Conservation (phyloP, 2,888 invertebrate genomes). For the Flexamia atlantica region DNA sequence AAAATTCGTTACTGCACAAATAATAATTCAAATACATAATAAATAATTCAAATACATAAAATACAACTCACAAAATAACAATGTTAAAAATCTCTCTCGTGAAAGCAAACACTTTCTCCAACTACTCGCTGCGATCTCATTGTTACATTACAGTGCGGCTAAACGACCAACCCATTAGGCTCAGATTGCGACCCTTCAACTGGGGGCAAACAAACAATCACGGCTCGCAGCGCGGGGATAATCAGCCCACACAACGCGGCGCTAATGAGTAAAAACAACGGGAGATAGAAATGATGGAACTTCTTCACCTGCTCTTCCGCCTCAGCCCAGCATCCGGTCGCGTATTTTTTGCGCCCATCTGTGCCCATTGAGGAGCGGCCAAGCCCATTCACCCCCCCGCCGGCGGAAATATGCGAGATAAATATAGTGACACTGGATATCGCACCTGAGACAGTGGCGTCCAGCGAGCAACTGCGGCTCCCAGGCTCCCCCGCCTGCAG, state of each 20-base stretch:
- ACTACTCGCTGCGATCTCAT: no score
- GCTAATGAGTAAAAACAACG: conserved; percentile 40
- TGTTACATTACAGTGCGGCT: not conserved
- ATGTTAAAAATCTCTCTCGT: no score
- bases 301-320: conserved; percentile 60
- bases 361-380: conserved; percentile 47
- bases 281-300: conserved; percentile 27
- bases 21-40: no score
- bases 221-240: not conserved
- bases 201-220: conserved; percentile 27
- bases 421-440: conserved; percentile 54
- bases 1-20: no score
- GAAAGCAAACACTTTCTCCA: no score
- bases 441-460: not conserved
- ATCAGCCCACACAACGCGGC: conserved; percentile 16
- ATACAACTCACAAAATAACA: no score
- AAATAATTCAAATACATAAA: no score
- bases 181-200: not conserved
- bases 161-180: not conserved
- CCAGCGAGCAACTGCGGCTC: not conserved
- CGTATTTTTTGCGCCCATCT: conserved; percentile 60
- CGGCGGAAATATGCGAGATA: conserved; percentile 49
- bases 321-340: conserved; percentile 57
- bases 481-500: no score
- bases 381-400: not conserved